These are phyloP conservation scores for Pyrocephalus nanus DNA, from an alignment of 2,797 vertebrate species.

Conservation along the genomic window DNA sequence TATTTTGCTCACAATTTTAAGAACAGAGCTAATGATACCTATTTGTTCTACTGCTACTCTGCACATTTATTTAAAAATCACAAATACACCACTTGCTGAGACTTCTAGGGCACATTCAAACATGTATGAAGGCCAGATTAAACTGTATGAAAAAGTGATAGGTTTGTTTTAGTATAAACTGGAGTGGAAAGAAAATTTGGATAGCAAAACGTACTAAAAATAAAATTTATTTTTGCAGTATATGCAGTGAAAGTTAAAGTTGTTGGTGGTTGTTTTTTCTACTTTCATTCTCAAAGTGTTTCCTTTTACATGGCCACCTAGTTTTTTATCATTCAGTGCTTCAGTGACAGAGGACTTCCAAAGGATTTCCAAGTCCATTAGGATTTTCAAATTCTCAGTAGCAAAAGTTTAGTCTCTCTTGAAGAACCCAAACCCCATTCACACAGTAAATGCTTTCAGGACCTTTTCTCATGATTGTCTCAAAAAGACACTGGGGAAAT, in stretches of 20 bases:
- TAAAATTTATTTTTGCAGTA: background rate
- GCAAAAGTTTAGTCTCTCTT: background rate
- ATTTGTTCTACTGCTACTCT: background rate
- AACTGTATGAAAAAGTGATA: background rate
- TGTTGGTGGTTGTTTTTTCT: background rate
- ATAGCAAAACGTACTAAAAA: background rate
- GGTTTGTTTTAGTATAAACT: background rate
- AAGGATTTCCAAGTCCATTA: background rate
- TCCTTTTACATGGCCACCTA: background rate
- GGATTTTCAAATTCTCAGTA: background rate
- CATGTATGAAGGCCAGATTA: background rate
- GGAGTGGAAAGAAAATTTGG: background rate
- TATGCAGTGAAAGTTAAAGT: background rate
- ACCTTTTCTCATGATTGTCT: background rate
- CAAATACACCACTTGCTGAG: background rate
- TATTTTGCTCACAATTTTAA: background rate
- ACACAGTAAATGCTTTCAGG: background rate
- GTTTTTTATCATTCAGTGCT: background rate
- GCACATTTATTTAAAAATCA: background rate
- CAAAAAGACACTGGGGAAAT: constrained; percentile 18
- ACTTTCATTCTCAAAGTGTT: background rate
- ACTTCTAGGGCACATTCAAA: background rate
- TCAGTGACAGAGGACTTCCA: background rate
- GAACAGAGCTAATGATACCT: background rate
- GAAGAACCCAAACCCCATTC: background rate